Evolutionary conservation across 2,888 invertebrate genomes (phyloP), one percentile per base, ranked within the genome.

Genomic region (Allygus modestus): DNA sequence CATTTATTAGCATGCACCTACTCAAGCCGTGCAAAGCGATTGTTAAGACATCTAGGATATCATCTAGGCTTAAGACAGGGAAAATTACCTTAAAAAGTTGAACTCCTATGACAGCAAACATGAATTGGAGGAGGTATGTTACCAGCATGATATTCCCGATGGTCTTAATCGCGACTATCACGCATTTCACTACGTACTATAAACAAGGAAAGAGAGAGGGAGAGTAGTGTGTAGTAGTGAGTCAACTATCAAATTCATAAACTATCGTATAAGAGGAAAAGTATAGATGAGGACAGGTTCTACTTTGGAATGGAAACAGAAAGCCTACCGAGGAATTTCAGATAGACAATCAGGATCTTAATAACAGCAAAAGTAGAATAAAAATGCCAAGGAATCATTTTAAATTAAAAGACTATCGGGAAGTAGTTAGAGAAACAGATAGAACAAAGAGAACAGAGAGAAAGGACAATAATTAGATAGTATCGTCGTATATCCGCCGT

Each of bases 81-180:
- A 46, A 31, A 81, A 84, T 95, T 96, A 98, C 98, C 97, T 99
- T 99, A 94, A 99, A 99, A 92, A 99, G 96, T 93, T 99, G 99
- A 90, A 99, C 99, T 93, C 99, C 99, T 94, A 99, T 99, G 92
- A 99, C 99, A 91, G 99, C 99, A 92, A 99, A 99, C 98, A 99
- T 99, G 95, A 99, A 99, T 93, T 99, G 97, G 90, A 99, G 97
- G 92, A 99, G 97, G 93, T 98, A 98, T 91, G 99, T 99, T 92
- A 99, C 99, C 94, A 99, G 95, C 94, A 99, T 97, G 93, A 99
- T 99, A 95, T 99, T 99, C 93, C 99, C 99, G 93, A 98, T 98
- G 92, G 98, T 98, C 94, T 97, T 97, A 92, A 98, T 96, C 90
- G 98, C 98, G 92, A 98, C 98, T 93, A 98, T 97, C 93, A 98